These are phyloP conservation scores for Ips typographus DNA, from an alignment of 1,140 invertebrate genomes.

Conservation along the genomic window DNA sequence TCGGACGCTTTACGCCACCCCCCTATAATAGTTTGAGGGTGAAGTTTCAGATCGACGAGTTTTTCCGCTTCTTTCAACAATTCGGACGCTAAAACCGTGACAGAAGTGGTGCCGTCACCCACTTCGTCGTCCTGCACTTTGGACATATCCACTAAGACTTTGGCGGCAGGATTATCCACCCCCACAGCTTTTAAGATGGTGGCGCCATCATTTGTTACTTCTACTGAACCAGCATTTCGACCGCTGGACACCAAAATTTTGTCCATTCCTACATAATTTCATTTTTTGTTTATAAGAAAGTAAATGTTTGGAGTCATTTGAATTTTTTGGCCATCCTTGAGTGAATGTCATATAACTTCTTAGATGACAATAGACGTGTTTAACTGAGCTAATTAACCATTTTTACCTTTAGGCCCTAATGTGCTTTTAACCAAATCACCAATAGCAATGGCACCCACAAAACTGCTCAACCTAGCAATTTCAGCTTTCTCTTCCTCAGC, in stretches of 20 bases:
- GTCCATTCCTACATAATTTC: conserved; percentile 82
- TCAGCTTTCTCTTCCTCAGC: conserved; percentile 98
- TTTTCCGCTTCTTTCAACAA: conserved; percentile 94
- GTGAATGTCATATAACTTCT: neutral
- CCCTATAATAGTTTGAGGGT: conserved; percentile 96
- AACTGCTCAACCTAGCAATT: conserved; percentile 92
- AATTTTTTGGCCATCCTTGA: too few species aligned
- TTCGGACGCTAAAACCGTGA: conserved; percentile 96
- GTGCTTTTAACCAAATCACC: conserved; percentile 98
- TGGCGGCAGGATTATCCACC: conserved; percentile 98
- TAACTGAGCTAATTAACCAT: neutral
- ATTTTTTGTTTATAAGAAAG: too few species aligned
- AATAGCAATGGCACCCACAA: conserved; percentile 97
- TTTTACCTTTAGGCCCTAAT: conserved; percentile 93
- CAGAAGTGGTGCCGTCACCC: conserved; percentile 99
- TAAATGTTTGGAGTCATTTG: too few species aligned
- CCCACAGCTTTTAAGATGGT: conserved; percentile 97
- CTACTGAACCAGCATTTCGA: conserved; percentile 79
- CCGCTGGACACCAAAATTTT: conserved; percentile 93
- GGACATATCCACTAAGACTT: conserved; percentile 98
- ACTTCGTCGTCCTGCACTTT: conserved; percentile 99
- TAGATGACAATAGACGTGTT: neutral
- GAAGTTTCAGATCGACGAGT: conserved; percentile 90
- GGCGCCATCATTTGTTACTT: conserved; percentile 99
- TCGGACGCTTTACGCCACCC: conserved; percentile 90